Percentiles rank a stretch among this genome's conserved stretches.
These are phyloP conservation scores for Heliconius ethilla DNA, from an alignment of 2,888 invertebrate genomes.

Conservation along the genomic window DNA sequence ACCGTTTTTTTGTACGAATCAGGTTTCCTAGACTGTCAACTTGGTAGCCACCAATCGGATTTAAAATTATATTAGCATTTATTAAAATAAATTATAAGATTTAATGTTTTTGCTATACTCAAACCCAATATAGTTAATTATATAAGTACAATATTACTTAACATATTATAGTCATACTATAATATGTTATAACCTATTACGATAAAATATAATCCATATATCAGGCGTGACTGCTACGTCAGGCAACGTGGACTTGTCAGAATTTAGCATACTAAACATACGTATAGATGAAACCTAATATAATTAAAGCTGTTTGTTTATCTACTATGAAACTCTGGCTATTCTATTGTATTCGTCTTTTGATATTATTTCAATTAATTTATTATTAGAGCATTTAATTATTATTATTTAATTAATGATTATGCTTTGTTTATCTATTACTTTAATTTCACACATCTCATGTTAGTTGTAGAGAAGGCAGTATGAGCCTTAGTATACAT, in stretches of 20 bases:
- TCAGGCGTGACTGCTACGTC: not conserved
- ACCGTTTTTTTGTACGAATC: constrained; percentile 42
- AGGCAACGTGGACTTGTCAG: not conserved
- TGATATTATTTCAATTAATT: not conserved
- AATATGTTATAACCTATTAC: not conserved
- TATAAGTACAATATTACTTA: not conserved
- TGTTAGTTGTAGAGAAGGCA: not conserved
- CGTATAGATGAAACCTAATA: not conserved
- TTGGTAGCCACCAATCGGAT: constrained; percentile 42
- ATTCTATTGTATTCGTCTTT: not conserved
- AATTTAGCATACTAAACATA: not conserved
- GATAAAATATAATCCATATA: no score
- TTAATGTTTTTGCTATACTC: constrained; percentile 14
- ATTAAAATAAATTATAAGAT: constrained; percentile 37
- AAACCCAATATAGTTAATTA: not conserved
- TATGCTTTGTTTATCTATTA: no score
- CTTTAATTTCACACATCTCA: not conserved
- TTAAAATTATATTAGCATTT: constrained; percentile 44
- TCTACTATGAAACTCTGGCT: no score
- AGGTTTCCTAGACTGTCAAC: constrained; percentile 46
- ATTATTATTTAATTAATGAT: no score
- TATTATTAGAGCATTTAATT: not conserved
- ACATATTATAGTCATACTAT: not conserved
- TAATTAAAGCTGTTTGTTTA: no score
- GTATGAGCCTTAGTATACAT: not conserved